Evolutionary conservation across 2,888 invertebrate species (phyloP).

Genomic region (Nemotelus pantherinus): DNA sequence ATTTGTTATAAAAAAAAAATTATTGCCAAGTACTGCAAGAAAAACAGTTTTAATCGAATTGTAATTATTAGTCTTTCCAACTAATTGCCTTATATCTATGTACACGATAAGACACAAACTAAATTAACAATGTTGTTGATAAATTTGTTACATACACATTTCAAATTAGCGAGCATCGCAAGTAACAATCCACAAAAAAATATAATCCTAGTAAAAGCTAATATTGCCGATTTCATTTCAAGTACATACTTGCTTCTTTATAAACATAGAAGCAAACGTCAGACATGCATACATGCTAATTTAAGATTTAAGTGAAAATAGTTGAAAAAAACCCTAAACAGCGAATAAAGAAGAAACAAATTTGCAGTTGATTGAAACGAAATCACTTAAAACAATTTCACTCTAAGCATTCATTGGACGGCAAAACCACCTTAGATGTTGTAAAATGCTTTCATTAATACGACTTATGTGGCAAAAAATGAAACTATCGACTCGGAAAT

Average conservation of each 20-base stretch:
- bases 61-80: conserved; percentile 10
- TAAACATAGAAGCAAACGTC: background rate
- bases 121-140: conserved; percentile 30
- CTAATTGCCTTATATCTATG: conserved; percentile 44
- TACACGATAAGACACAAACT: conserved; percentile 19
- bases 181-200: background rate
- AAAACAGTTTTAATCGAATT: background rate
- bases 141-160: conserved; percentile 24
- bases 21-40: no score
- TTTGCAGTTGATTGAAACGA: no score
- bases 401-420: conserved; percentile 58
- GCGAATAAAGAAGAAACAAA: no score
- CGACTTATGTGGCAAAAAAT: conserved; percentile 7
- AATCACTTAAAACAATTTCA: background rate
- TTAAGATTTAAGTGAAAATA: conserved; percentile 42
- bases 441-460: conserved; percentile 52
- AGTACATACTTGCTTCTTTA: no score
- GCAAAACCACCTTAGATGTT: conserved; percentile 64
- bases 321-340: conserved; percentile 7
- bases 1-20: no score
- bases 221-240: conserved; percentile 1
- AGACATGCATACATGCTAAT: conserved; percentile 26
- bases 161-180: conserved; percentile 27
- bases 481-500: background rate
- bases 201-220: conserved; percentile 9